Evolutionary conservation across 1,140 invertebrate species (phyloP).

Genomic region (Bilobella aurantiaca): DNA sequence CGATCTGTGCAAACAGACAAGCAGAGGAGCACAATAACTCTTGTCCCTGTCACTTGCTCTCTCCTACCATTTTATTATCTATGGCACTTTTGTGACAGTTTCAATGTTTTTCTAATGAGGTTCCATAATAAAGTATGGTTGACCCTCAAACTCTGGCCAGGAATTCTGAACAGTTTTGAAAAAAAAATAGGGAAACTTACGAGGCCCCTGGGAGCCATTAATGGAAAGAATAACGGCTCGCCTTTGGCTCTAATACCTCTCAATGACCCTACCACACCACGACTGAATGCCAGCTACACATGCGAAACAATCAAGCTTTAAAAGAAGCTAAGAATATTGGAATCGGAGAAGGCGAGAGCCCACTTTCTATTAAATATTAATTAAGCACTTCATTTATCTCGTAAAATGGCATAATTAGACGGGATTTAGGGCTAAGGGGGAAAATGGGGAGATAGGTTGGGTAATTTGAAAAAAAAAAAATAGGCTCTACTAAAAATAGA

Average conservation of each 20-base stretch:
- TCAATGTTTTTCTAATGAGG: slow-evolving; percentile 27
- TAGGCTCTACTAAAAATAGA: background rate
- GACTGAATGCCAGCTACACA: background rate
- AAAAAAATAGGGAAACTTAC: background rate
- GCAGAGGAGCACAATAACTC: background rate
- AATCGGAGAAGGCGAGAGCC: background rate
- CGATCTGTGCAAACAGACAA: too few species aligned
- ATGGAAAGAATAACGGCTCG: background rate
- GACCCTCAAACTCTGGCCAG: background rate
- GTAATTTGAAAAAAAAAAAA: too few species aligned
- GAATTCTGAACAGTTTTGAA: background rate
- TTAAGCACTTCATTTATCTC: slow-evolving; percentile 9
- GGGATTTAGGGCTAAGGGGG: background rate
- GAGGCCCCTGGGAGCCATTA: background rate
- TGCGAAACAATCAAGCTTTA: background rate
- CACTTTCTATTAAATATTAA: slow-evolving; percentile 5
- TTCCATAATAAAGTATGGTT: slow-evolving; percentile 6
- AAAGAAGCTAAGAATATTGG: background rate
- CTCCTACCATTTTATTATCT: background rate
- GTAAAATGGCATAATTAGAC: background rate
- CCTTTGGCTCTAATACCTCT: background rate
- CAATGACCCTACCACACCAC: background rate
- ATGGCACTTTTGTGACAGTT: slow-evolving; percentile 19
- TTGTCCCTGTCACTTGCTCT: background rate
- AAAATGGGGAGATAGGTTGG: too few species aligned